A percentile compares a stretch with the other conserved stretches of the same genome.
Conservation (phyloP, 2,113 vertebrate species). For the Marmota monax region DNA sequence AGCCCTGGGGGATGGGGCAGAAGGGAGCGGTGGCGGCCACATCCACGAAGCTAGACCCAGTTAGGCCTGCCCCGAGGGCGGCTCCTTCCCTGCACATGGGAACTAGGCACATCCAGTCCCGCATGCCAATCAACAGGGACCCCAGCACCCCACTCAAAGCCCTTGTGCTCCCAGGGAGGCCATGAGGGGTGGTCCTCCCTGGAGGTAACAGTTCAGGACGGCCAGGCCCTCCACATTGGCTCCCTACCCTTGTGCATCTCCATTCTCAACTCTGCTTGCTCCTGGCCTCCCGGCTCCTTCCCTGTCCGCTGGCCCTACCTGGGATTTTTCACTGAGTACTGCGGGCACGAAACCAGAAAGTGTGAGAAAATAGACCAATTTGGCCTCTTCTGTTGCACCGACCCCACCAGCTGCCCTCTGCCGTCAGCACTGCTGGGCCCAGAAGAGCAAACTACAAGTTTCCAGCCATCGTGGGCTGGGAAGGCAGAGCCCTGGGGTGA, state of each 20-base stretch:
- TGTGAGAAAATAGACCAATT: neutral
- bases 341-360: neutral
- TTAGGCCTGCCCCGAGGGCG: no score
- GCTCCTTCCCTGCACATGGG: neutral
- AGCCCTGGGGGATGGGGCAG: neutral
- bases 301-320: fast-evolving
- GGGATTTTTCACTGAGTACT: neutral
- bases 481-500: no score
- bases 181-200: no score
- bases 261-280: neutral
- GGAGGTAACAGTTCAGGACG: neutral
- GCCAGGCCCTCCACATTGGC: fast-evolving
- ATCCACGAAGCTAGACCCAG: neutral
- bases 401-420: neutral
- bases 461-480: neutral
- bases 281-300: neutral
- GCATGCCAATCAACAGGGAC: fast-evolving
- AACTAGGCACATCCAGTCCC: fast-evolving
- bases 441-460: neutral
- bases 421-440: neutral
- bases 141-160: no score
- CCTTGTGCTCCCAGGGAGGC: fast-evolving
- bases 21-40: neutral
- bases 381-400: fast-evolving
- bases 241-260: fast-evolving